A percentile compares a stretch with the other conserved stretches of the same genome.
Conservation (phyloP, 2,113 vertebrate species). For the Hipposideros armiger region DNA sequence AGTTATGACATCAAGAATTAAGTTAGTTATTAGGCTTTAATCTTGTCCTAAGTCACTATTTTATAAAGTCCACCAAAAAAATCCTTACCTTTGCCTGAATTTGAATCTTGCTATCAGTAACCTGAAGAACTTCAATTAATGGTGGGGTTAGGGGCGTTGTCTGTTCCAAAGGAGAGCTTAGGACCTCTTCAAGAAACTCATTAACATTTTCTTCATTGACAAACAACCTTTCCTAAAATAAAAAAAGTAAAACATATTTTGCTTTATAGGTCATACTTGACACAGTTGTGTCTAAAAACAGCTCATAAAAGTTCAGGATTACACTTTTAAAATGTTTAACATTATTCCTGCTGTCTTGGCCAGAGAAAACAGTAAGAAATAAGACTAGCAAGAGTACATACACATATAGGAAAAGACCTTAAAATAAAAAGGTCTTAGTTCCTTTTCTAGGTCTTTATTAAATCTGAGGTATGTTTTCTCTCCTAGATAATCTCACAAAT, state of each 20-base stretch:
- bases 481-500: neutral
- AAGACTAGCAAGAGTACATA: neutral
- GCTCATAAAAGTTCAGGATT: neutral
- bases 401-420: neutral
- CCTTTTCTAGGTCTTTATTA: slow-evolving; percentile 31
- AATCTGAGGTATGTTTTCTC: slow-evolving; percentile 13
- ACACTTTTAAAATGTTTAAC: slow-evolving; percentile 52
- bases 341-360: neutral
- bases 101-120: slow-evolving; percentile 85
- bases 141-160: slow-evolving; percentile 61
- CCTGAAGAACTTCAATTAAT: slow-evolving; percentile 87
- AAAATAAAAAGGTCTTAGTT: neutral
- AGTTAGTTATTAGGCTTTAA: slow-evolving; percentile 33
- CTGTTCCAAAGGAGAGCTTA: slow-evolving; percentile 71
- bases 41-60: slow-evolving; percentile 18
- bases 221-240: slow-evolving; percentile 88
- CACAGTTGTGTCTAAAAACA: neutral
- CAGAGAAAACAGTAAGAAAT: slow-evolving; percentile 22
- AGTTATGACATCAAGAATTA: slow-evolving; percentile 26
- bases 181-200: slow-evolving; percentile 83
- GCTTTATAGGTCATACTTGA: neutral
- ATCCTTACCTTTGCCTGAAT: slow-evolving; percentile 88
- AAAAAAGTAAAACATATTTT: slow-evolving; percentile 64
- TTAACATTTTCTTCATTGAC: slow-evolving; percentile 88
- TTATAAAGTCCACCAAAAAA: slow-evolving; percentile 18